A percentile compares a stretch with the other conserved stretches of the same genome.
Evolutionary conservation across 2,888 invertebrate species (phyloP).

Genomic region (Dorcus parallelipipedus): DNA sequence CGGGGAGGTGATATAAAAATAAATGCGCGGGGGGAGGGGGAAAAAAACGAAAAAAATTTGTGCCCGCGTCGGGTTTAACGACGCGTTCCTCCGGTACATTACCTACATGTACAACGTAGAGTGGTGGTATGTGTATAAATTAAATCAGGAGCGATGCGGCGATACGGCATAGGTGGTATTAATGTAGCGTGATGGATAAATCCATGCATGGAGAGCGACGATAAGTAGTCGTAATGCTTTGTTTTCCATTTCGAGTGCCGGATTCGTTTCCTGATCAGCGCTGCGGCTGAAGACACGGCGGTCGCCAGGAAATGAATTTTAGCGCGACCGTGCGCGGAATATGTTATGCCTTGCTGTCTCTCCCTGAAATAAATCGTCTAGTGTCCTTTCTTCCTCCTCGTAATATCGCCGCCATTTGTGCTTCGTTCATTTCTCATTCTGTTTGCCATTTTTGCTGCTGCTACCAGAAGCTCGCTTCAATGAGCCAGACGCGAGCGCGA

Average conservation of each 20-base stretch:
- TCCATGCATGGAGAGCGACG: conserved; percentile 23
- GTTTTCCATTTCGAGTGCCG: conserved; percentile 47
- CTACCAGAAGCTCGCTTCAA: no score
- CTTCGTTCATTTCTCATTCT: conserved; percentile 15
- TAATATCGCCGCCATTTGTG: conserved; percentile 9
- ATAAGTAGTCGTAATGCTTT: conserved; percentile 38
- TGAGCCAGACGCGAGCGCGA: no score
- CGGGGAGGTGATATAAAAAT: not conserved
- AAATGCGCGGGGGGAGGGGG: not conserved
- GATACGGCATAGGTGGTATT: conserved; percentile 28
- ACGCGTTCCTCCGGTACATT: conserved; percentile 9
- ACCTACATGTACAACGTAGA: conserved; percentile 6
- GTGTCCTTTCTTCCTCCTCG: conserved; percentile 21
- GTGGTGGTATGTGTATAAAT: conserved; percentile 14
- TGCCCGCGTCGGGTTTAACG: not conserved
- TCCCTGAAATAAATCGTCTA: conserved; percentile 27
- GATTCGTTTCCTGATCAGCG: conserved; percentile 45
- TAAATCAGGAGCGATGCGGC: conserved; percentile 24
- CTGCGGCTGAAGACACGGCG: conserved; percentile 43
- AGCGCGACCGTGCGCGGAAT: conserved; percentile 40
- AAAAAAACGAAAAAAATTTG: not conserved
- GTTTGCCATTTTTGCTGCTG: conserved; percentile 3
- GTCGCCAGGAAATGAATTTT: conserved; percentile 49
- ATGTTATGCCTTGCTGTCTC: conserved; percentile 28
- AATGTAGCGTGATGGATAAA: conserved; percentile 35